A percentile compares a stretch with the other conserved stretches of the same genome.
Evolutionary conservation across 1,140 invertebrate genomes (phyloP).

Genomic region (Megathymus violae): DNA sequence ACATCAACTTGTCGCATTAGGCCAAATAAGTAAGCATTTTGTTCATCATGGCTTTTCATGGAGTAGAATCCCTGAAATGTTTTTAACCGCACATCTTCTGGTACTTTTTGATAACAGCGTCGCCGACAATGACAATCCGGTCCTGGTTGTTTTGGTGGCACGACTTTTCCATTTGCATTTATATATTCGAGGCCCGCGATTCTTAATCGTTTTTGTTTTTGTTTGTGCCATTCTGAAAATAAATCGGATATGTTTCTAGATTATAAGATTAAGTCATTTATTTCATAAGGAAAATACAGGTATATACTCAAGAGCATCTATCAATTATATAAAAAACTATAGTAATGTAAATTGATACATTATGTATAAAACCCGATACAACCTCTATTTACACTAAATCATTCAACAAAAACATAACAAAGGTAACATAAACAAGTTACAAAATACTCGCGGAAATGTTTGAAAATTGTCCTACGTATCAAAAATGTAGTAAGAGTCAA

Average conservation of each 20-base stretch:
- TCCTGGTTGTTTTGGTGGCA: constrained; percentile 81
- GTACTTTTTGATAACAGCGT: constrained; percentile 82
- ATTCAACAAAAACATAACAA: constrained; percentile 1
- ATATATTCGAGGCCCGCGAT: constrained; percentile 84
- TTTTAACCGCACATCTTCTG: constrained; percentile 78
- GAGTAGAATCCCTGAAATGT: constrained; percentile 85
- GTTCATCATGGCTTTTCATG: constrained; percentile 85
- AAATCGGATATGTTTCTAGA: neutral
- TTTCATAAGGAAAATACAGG: no score
- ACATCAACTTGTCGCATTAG: constrained; percentile 84
- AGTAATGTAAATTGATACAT: neutral
- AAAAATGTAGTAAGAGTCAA: constrained; percentile 80
- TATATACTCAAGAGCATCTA: no score
- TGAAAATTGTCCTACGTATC: constrained; percentile 55
- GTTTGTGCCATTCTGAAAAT: constrained; percentile 85
- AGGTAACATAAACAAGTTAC: neutral
- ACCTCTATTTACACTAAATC: neutral
- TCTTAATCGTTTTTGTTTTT: constrained; percentile 84
- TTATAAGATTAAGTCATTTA: no score
- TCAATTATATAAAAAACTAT: neutral
- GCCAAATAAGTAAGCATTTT: constrained; percentile 85
- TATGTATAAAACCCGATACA: neutral
- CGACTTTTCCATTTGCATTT: constrained; percentile 84
- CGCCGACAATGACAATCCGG: constrained; percentile 83
- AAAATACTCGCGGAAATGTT: constrained; percentile 36